Base-by-base conservation (phyloP, 2,113 vertebrate species). In the Ceyx margarethae region DNA sequence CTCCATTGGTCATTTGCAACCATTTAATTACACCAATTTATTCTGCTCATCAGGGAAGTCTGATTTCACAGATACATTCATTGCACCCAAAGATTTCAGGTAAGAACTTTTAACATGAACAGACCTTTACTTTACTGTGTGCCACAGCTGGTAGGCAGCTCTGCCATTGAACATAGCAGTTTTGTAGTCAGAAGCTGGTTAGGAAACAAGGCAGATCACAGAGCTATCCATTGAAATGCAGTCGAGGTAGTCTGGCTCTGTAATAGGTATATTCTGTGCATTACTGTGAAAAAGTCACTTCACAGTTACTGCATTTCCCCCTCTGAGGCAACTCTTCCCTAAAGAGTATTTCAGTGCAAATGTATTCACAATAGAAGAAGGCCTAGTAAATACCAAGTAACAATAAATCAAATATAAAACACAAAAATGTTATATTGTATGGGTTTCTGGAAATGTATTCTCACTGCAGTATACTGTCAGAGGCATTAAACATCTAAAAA, bases 401-500 rank as follows among this genome's bases (percentile, higher is more conserved):
- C 4, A 85, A 82, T 85, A 92, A 94, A 95, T 95, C 82, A 83
- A 42, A 51, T 48, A 61, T 42, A n/a, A 89, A 86, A 31, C 42
- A 90, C 71, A 5, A n/a, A 90, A 73, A 73, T 21, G 13, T 53
- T 92, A 29, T 87, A 74, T 22, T 25, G 3, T 29, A 33, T 74
- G 26, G 45, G 61, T 94, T 90, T 93, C 77, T 90, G 48, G 31
- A 89, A 91, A 76, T 19, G 15, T 58, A 75, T 86, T 93, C 69
- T 89, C 13, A 58, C 45, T 76, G 62, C 66, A 68, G 48, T 61
- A 78, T 80, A 23, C 57, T 56, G 37, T 84, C 11, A 14, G 87
- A 94, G 51, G 46, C 51, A 77, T 91, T 89, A 85, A 92, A 91
- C 58, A 89, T 56, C 71, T 93, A 82, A 94, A 95, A 93, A 66